Percentiles rank a stretch among this genome's conserved stretches.
These are phyloP conservation scores for Tetragonisca angustula DNA, from an alignment of 2,888 invertebrate genomes.

Conservation along the genomic window DNA sequence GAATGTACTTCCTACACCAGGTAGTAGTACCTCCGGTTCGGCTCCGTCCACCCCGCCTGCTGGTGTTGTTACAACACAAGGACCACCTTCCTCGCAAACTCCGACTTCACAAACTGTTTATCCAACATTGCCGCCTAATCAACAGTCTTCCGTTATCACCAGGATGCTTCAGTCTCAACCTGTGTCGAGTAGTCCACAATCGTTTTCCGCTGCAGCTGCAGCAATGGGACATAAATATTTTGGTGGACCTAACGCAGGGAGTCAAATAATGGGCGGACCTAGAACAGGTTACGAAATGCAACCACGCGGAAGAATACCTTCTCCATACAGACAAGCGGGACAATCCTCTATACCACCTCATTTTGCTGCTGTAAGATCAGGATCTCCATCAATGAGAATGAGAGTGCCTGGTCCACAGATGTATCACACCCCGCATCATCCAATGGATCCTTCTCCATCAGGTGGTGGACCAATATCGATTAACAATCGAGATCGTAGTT, in stretches of 20 bases:
- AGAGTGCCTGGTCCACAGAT: constrained; percentile 80
- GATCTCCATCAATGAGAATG: constrained; percentile 82
- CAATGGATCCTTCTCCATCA: constrained; percentile 86
- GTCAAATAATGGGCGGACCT: constrained; percentile 78
- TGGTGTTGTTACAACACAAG: constrained; percentile 76
- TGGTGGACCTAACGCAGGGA: constrained; percentile 75
- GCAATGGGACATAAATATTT: constrained; percentile 84
- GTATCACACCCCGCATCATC: constrained; percentile 84
- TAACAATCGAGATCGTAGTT: constrained; percentile 78
- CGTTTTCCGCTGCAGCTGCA: constrained; percentile 82
- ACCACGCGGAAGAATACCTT: constrained; percentile 81
- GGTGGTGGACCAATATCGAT: constrained; percentile 85
- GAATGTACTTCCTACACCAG: constrained; percentile 79
- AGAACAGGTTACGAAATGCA: constrained; percentile 80
- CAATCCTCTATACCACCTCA: constrained; percentile 79
- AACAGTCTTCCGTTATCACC: constrained; percentile 86
- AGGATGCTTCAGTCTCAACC: constrained; percentile 86
- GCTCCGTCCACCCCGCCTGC: constrained; percentile 81
- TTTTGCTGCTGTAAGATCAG: constrained; percentile 79
- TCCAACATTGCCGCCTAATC: constrained; percentile 83
- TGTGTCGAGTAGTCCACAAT: constrained; percentile 79
- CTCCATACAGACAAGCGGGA: constrained; percentile 80
- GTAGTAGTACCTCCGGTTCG: constrained; percentile 82
- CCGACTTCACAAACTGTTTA: constrained; percentile 75
- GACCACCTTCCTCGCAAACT: constrained; percentile 74